Base-by-base conservation (phyloP, 2,888 invertebrate genomes). In the Caenorhabditis zanzibari region DNA sequence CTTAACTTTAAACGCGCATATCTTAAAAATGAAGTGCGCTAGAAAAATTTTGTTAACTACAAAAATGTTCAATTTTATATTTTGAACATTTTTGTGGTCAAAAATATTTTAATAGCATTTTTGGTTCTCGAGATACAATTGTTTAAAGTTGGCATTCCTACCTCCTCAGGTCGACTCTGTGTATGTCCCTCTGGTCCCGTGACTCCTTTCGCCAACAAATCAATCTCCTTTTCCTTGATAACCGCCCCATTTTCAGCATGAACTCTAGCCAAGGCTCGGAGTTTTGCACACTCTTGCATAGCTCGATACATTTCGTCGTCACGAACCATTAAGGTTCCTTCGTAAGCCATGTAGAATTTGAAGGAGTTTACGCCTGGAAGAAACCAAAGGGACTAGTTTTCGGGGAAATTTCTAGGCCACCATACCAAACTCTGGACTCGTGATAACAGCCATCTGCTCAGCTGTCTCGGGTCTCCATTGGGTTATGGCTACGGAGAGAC, bases 331-430 rank as follows among this genome's bases (percentile, higher is more conserved):
- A 96, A 96, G 2, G 95, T 93, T 86, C 95, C 96, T 91, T 95
- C 96, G 93, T 98, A 98, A 0, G 98, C 97, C 96, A 99, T 97
- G 94, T 97, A 98, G 95, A 97, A 95, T 94, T 98, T 98, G 94
- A 98, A 99, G 0, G 97, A 97, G 94, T 97, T 98, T 58, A 98
- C 94, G 12, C 98, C 98, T 93, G 59, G 59, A 82, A 71, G 16
- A 44, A 14, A 44, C 16, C 16, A 2, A 4, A 16, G 44, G 44
- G 16, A 38, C 38, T 38, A 47, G 47, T 47, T 47, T 19, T 47
- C 4, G 47, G 47, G 12, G 44, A 10, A n/a, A 47, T 26, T 69
- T 6, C 22, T 38, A 6, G 7, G 12, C 38, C 38, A 32, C 58
- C 12, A n/a, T 89, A 93, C 94, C 94, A 92, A 96, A 95, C 85